These are phyloP conservation scores for Plotosus lineatus DNA, from an alignment of 2,113 vertebrate genomes.

Conservation along the genomic window DNA sequence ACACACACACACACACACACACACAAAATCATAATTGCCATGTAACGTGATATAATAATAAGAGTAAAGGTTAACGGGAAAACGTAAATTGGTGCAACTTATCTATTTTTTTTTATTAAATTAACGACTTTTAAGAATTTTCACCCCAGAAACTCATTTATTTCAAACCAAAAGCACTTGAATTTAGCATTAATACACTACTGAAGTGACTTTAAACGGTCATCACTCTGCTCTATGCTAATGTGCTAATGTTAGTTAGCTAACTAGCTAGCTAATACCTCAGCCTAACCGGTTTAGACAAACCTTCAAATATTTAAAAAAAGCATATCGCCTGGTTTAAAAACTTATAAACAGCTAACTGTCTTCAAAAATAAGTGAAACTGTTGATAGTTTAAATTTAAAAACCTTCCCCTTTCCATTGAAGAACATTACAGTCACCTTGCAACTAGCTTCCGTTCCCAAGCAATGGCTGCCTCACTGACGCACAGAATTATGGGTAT, in stretches of 20 bases:
- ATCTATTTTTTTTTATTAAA: background rate
- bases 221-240: background rate
- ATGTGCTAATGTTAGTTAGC: background rate
- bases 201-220: background rate
- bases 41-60: background rate
- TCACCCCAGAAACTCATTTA: background rate
- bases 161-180: background rate
- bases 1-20: background rate
- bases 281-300: background rate
- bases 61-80: background rate
- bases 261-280: too few relatives aligned
- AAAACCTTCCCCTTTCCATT: background rate
- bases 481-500: background rate
- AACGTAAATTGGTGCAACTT: background rate
- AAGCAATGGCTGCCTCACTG: slow-evolving; percentile 4
- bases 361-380: background rate
- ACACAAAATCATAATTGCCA: background rate
- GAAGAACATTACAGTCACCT: slow-evolving; percentile 18
- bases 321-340: background rate
- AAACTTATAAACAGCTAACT: background rate
- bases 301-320: background rate
- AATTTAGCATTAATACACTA: background rate
- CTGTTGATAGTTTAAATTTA: background rate
- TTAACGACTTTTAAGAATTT: accelerated
- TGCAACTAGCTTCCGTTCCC: background rate